Conservation (phyloP, 1,140 invertebrate genomes). For the Oedothorax gibbosus region DNA sequence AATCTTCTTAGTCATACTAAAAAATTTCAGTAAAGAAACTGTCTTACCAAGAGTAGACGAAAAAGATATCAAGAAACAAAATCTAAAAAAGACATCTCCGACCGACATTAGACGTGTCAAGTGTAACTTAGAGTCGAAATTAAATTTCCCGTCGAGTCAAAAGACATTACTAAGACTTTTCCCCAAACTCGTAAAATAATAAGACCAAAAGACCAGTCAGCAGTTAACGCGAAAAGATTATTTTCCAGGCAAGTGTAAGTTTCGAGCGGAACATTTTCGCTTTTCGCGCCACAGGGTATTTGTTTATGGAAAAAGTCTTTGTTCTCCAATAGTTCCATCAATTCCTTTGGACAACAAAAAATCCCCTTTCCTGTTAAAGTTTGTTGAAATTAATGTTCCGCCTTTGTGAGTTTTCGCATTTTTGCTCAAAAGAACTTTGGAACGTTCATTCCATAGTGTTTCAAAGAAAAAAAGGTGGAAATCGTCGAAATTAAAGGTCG, state of each 20-base stretch:
- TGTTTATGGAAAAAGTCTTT: constrained; percentile 25
- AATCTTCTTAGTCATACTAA: neutral
- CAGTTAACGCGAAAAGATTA: constrained; percentile 13
- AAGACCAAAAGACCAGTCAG: neutral
- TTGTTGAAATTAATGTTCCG: constrained; percentile 10
- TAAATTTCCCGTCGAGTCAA: constrained; percentile 18
- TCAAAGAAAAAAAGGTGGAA: constrained; percentile 20
- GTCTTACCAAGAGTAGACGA: neutral
- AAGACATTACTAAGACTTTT: neutral
- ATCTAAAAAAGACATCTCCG: neutral
- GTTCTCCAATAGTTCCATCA: constrained; percentile 5
- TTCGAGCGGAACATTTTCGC: neutral
- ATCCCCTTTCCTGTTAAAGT: neutral
- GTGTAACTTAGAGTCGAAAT: constrained; percentile 19
- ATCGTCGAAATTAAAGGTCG: constrained; percentile 33
- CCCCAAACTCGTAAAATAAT: neutral
- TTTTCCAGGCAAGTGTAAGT: neutral
- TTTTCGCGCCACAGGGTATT: neutral
- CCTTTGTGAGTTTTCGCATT: neutral
- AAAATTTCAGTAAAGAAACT: neutral
- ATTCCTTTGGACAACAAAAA: neutral
- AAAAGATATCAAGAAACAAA: neutral
- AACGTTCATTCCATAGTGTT: neutral
- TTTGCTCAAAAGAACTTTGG: constrained; percentile 2
- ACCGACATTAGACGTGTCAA: neutral